Evolutionary conservation across 2,888 invertebrate species (phyloP).

Genomic region (Selenia dentaria): DNA sequence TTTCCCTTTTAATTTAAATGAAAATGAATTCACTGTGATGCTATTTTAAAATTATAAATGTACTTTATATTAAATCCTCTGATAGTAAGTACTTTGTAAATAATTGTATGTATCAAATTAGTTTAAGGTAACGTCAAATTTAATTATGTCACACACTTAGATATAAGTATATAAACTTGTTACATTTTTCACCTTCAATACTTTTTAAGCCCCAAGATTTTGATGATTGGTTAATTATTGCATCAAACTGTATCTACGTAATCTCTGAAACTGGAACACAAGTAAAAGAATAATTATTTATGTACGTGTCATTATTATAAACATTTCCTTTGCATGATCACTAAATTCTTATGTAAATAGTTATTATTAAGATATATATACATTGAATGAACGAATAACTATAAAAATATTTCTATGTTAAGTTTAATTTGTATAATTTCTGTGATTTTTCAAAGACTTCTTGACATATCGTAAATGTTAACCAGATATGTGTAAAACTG

Average conservation of each 20-base stretch:
- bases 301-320: too few species aligned
- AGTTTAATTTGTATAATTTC: conserved; percentile 44
- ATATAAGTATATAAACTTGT: not conserved
- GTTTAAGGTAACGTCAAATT: too few species aligned
- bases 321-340: too few species aligned
- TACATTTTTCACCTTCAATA: too few species aligned
- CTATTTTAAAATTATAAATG: conserved; percentile 54
- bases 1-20: conserved; percentile 26
- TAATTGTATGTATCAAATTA: not conserved
- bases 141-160: too few species aligned
- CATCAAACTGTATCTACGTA: too few species aligned
- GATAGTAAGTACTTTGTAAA: conserved; percentile 9
- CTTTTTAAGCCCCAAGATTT: too few species aligned
- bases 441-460: conserved; percentile 76
- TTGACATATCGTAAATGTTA: conserved; percentile 77
- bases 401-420: conserved; percentile 5
- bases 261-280: too few species aligned
- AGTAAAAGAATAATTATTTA: too few species aligned
- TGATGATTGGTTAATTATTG: too few species aligned
- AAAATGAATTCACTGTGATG: conserved; percentile 80
- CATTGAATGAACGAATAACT: not conserved
- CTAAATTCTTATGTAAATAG: conserved; percentile 10
- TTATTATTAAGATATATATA: not conserved
- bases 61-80: conserved; percentile 15
- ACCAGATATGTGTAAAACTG: conserved; percentile 69